Conservation (phyloP, 2,797 vertebrate species). For the Scolopax rusticola region DNA sequence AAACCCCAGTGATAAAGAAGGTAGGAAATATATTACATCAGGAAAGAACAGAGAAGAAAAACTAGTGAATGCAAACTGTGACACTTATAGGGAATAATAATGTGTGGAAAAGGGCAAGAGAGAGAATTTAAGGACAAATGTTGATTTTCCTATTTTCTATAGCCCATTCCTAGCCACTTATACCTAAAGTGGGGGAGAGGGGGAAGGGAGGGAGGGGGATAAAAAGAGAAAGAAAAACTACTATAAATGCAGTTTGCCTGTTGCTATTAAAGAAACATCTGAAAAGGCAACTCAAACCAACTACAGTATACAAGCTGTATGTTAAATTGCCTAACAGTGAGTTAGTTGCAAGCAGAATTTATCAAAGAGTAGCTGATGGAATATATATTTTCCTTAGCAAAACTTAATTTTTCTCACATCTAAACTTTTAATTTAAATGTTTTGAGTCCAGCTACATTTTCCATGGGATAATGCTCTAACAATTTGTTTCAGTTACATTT, state of each 20-base stretch:
- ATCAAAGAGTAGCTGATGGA: not conserved
- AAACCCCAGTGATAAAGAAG: not conserved
- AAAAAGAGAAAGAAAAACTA: not conserved
- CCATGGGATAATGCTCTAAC: not conserved
- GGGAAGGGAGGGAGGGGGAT: not conserved
- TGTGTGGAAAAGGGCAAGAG: not conserved
- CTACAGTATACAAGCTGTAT: not conserved
- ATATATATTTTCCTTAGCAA: not conserved
- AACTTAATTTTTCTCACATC: fast-evolving
- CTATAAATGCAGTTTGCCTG: not conserved
- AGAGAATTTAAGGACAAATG: not conserved
- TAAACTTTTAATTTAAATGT: not conserved
- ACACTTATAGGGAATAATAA: not conserved
- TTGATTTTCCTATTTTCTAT: not conserved
- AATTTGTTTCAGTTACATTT: not conserved
- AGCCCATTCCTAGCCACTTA: not conserved
- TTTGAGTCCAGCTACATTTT: not conserved
- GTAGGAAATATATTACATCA: not conserved
- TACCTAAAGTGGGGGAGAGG: not conserved
- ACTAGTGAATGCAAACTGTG: not conserved
- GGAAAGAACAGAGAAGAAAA: not conserved
- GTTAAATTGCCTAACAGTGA: not conserved
- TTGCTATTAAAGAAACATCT: not conserved
- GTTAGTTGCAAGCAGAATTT: not conserved
- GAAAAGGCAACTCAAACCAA: not conserved